Evolutionary conservation across 2,888 invertebrate genomes (phyloP).

Genomic region (Drosophila colorata): DNA sequence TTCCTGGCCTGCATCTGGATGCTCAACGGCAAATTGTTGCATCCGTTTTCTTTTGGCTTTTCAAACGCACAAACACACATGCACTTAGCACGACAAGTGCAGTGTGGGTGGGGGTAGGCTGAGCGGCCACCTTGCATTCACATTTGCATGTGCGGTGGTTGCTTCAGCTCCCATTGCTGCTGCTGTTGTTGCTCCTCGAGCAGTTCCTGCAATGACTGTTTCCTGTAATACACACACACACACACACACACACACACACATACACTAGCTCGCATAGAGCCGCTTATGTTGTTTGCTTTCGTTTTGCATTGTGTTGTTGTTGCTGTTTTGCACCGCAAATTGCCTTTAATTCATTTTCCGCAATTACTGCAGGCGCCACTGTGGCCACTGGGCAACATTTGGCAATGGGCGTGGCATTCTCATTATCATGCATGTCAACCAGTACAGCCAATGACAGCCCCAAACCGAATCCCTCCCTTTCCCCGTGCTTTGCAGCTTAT

Average conservation of each 20-base stretch:
- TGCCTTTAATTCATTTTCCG: slow-evolving; percentile 76
- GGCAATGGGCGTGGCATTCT: slow-evolving; percentile 40
- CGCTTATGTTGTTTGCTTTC: slow-evolving; percentile 69
- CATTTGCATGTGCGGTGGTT: slow-evolving; percentile 51
- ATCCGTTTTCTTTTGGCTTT: slow-evolving; percentile 66
- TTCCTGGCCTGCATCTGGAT: slow-evolving; percentile 52
- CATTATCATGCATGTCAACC: slow-evolving; percentile 64
- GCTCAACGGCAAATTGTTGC: slow-evolving; percentile 72
- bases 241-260: slow-evolving; percentile 17
- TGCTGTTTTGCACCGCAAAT: slow-evolving; percentile 57
- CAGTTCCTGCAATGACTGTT: slow-evolving; percentile 53
- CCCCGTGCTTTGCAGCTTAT: slow-evolving; percentile 9
- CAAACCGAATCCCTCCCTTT: background rate
- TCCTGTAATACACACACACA: slow-evolving; percentile 51
- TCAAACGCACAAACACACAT: slow-evolving; percentile 49
- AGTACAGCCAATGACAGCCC: background rate
- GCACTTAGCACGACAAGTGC: background rate
- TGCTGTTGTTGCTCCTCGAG: slow-evolving; percentile 27
- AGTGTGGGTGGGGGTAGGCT: background rate
- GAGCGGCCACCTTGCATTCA: slow-evolving; percentile 12
- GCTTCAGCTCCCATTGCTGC: slow-evolving; percentile 11
- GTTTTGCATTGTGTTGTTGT: slow-evolving; percentile 55
- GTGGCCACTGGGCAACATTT: slow-evolving; percentile 20
- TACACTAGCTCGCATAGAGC: slow-evolving; percentile 15
- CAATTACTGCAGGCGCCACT: slow-evolving; percentile 61